Evolutionary conservation across 2,888 invertebrate species (phyloP).

Genomic region (Lamproptera curius): DNA sequence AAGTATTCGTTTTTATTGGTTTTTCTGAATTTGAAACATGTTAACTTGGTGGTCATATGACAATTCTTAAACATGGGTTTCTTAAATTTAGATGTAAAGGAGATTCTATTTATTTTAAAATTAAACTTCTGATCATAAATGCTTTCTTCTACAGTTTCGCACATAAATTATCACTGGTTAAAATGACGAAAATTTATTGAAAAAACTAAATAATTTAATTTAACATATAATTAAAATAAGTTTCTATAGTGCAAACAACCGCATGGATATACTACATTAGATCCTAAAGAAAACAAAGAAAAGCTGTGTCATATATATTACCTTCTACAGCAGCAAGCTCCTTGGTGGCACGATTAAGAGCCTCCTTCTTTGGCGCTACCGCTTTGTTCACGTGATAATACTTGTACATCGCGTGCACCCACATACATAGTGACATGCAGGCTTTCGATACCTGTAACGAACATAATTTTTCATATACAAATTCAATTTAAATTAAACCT

Average conservation of each 20-base stretch:
- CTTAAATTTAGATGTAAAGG: too few species aligned
- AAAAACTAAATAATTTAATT: too few species aligned
- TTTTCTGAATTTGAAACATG: too few species aligned
- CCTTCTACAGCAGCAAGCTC: conserved; percentile 83
- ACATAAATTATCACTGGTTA: too few species aligned
- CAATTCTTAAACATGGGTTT: too few species aligned
- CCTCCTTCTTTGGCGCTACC: conserved; percentile 93
- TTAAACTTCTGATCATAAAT: too few species aligned
- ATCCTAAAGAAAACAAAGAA: not conserved
- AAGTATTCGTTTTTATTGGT: too few species aligned
- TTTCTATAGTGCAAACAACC: not conserved
- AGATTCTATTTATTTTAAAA: too few species aligned
- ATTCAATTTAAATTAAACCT: not conserved
- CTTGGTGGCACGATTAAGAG: conserved; percentile 83
- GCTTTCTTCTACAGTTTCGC: too few species aligned
- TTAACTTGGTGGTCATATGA: too few species aligned
- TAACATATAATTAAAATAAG: too few species aligned
- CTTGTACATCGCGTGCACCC: conserved; percentile 95
- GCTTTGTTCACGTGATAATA: conserved; percentile 91
- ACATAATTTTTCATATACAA: not conserved
- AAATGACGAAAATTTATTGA: too few species aligned
- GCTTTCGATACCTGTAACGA: conserved; percentile 87
- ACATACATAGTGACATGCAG: conserved; percentile 89
- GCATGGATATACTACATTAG: not conserved
- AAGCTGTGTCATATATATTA: conserved; percentile 7